Conservation (phyloP, 2,113 vertebrate species). For the Menidia beryllina region DNA sequence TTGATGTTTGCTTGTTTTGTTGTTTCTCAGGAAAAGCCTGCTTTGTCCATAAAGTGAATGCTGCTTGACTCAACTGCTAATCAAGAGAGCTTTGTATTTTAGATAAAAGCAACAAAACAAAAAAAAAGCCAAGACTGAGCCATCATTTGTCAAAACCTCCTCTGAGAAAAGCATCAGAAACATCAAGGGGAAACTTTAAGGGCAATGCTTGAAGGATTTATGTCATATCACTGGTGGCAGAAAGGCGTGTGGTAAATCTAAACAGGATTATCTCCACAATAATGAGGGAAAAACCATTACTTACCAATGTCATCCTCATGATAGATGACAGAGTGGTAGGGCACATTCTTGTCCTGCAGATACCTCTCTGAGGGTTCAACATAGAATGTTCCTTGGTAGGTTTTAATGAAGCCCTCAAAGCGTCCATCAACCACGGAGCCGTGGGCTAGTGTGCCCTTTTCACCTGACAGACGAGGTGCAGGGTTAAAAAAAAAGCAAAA, state of each 20-base stretch:
- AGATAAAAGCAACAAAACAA: conserved; percentile 13
- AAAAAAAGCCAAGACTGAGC: conserved; percentile 6
- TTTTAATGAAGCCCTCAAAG: conserved; percentile 97
- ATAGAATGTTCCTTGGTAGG: conserved; percentile 91
- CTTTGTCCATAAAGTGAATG: conserved; percentile 54
- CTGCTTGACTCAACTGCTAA: conserved; percentile 46
- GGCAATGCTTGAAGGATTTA: no score
- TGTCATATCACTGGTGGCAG: no score
- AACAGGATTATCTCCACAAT: background rate
- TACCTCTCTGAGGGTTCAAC: conserved; percentile 96
- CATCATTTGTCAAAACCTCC: no score
- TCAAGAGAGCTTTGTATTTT: conserved; percentile 41
- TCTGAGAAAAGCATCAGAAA: background rate
- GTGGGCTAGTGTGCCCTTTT: conserved; percentile 90
- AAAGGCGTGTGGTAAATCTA: no score
- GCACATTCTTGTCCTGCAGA: conserved; percentile 83
- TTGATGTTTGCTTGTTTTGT: background rate
- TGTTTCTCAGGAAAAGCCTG: conserved; percentile 21
- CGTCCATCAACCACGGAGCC: conserved; percentile 93
- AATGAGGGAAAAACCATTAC: conserved; percentile 57
- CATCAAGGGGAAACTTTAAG: no score
- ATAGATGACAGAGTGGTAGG: conserved; percentile 97
- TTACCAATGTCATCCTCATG: conserved; percentile 97
- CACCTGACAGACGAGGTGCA: conserved; percentile 80
- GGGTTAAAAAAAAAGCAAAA: background rate